Evolutionary conservation across 2,113 vertebrate genomes (phyloP).

Genomic region (Apus apus): DNA sequence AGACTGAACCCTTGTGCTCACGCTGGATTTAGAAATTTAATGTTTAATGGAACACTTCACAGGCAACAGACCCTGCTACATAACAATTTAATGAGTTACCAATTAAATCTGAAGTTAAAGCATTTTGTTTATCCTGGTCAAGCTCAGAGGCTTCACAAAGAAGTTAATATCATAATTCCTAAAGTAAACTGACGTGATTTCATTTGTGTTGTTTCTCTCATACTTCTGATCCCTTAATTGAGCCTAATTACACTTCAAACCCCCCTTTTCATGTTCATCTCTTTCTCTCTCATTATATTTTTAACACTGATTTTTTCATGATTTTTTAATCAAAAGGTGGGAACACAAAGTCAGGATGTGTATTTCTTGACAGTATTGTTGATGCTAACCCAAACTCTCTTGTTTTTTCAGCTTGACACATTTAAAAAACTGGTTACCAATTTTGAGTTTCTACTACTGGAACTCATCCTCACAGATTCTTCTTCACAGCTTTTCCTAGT

Average conservation of each 20-base stretch:
- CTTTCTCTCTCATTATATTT: not conserved
- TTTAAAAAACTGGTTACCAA: not conserved
- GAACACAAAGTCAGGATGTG: not conserved
- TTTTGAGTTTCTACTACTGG: not conserved
- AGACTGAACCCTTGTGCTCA: not conserved
- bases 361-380: not conserved
- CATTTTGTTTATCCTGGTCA: not conserved
- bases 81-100: not conserved
- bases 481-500: not conserved
- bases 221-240: not conserved
- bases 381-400: not conserved
- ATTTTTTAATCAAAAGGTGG: not conserved
- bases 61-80: not conserved
- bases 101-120: slow-evolving; percentile 14
- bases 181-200: not conserved
- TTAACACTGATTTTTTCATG: not conserved
- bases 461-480: not conserved
- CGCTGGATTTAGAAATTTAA: not conserved
- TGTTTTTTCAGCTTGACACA: not conserved
- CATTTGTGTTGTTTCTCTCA: not conserved
- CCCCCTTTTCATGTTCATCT: not conserved
- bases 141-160: not conserved
- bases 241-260: not conserved
- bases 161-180: not conserved
- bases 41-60: not conserved